A percentile compares a stretch with the other conserved stretches of the same genome.
Evolutionary conservation across 2,888 invertebrate species (phyloP).

Genomic region (Mesoligia furuncula): DNA sequence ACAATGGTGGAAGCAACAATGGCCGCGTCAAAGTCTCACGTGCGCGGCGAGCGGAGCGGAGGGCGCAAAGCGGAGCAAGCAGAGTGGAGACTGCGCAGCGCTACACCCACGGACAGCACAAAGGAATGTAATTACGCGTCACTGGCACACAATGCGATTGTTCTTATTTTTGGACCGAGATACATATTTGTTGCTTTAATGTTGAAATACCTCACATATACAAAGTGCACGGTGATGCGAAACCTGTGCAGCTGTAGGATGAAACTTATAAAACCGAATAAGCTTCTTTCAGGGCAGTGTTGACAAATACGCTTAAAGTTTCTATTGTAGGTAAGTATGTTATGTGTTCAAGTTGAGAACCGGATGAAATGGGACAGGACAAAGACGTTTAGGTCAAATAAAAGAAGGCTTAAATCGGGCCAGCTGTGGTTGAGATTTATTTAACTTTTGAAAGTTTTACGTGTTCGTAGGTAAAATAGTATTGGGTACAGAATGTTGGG

Average conservation of each 20-base stretch:
- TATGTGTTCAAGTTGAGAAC: slow-evolving; percentile 1
- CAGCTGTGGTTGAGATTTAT: slow-evolving; percentile 5
- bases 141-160: slow-evolving; percentile 77
- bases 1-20: slow-evolving; percentile 65
- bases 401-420: slow-evolving; percentile 1
- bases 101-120: slow-evolving; percentile 73
- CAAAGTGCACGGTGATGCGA: neutral
- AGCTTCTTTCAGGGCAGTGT: slow-evolving; percentile 4
- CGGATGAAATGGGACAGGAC: slow-evolving; percentile 10
- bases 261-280: slow-evolving; percentile 16
- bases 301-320: slow-evolving; percentile 20
- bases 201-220: slow-evolving; percentile 17
- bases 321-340: slow-evolving; percentile 15
- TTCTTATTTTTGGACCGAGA: slow-evolving; percentile 69
- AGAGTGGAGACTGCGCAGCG: slow-evolving; percentile 53
- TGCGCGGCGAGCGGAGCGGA: slow-evolving; percentile 44
- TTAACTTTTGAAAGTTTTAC: neutral
- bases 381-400: slow-evolving; percentile 6
- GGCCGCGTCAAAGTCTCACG: slow-evolving; percentile 46
- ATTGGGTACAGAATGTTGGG: neutral
- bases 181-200: slow-evolving; percentile 37
- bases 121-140: slow-evolving; percentile 87
- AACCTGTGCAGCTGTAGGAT: slow-evolving; percentile 3
- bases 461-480: neutral
- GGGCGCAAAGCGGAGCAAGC: slow-evolving; percentile 34